Percentiles rank a stretch among this genome's conserved stretches.
Evolutionary conservation across 2,113 vertebrate species (phyloP).

Genomic region (Paratilapia polleni): DNA sequence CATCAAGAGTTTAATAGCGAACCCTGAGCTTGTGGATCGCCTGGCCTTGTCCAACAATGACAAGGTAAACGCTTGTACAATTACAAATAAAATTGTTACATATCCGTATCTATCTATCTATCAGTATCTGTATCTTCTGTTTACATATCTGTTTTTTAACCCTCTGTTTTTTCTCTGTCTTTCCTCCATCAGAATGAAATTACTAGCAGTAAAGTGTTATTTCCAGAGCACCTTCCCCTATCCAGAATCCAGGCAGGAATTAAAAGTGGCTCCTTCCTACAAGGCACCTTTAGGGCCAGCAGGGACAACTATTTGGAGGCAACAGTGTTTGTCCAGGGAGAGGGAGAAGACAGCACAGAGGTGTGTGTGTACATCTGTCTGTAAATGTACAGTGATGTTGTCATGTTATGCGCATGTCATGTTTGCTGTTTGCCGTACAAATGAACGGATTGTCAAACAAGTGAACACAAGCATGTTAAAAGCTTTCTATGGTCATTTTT

Average conservation of each 20-base stretch:
- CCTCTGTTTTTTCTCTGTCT: neutral
- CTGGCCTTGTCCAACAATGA: slow-evolving; percentile 91
- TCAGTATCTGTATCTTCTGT: neutral
- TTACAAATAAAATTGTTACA: neutral
- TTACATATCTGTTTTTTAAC: neutral
- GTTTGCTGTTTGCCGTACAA: neutral
- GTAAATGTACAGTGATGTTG: neutral
- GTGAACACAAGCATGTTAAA: neutral
- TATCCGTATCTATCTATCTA: too few relatives aligned
- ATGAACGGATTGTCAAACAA: fast-evolving
- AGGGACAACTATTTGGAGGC: slow-evolving; percentile 98
- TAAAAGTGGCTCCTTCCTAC: slow-evolving; percentile 89
- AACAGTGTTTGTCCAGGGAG: slow-evolving; percentile 92
- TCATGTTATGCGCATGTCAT: neutral
- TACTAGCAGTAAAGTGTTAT: slow-evolving; percentile 88
- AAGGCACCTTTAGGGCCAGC: slow-evolving; percentile 93
- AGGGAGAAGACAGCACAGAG: slow-evolving; percentile 88
- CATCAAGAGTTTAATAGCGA: slow-evolving; percentile 89
- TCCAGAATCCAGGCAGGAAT: slow-evolving; percentile 94
- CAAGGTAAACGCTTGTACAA: slow-evolving; percentile 78
- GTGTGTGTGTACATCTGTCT: slow-evolving; percentile 60
- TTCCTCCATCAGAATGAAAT: slow-evolving; percentile 85
- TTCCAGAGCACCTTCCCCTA: slow-evolving; percentile 92
- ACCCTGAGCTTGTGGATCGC: slow-evolving; percentile 94
- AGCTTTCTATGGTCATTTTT: neutral